phyloP scores from a whole-genome alignment of 1,140 invertebrate genomes.

The Antheraea pernyi region DNA sequence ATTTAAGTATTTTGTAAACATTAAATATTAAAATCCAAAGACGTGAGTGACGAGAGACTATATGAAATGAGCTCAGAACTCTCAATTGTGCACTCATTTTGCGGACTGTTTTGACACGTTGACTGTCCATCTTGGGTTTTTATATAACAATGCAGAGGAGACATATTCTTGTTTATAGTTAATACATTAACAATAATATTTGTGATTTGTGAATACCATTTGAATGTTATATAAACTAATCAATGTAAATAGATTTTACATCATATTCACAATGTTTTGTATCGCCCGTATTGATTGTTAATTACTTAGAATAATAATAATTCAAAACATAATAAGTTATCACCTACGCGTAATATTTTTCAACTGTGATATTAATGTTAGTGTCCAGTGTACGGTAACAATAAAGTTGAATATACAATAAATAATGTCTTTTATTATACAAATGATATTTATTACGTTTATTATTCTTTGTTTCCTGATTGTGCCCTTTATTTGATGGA shows the following conservation, averaged over 20 bases:
- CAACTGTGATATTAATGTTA: slow-evolving; percentile 63
- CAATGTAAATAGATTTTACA: slow-evolving; percentile 13
- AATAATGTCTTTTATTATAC: slow-evolving; percentile 3
- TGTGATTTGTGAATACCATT: neutral
- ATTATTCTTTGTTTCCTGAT: neutral
- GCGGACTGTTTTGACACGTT: too few species aligned
- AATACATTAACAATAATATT: neutral
- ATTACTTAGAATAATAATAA: neutral
- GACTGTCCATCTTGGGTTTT: too few species aligned
- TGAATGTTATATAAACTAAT: neutral
- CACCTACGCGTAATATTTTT: slow-evolving; percentile 32
- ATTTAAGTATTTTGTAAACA: too few species aligned
- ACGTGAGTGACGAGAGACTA: too few species aligned
- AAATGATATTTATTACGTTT: neutral
- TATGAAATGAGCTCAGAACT: too few species aligned
- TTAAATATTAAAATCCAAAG: too few species aligned
- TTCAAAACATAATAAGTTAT: slow-evolving; percentile 15
- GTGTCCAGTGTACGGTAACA: slow-evolving; percentile 45
- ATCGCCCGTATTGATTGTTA: slow-evolving; percentile 7
- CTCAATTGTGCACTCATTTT: too few species aligned
- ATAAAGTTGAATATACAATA: slow-evolving; percentile 50
- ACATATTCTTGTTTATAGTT: neutral
- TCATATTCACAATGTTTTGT: slow-evolving; percentile 1
- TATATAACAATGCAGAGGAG: neutral
- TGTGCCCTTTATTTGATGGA: too few species aligned